A percentile compares a stretch with the other conserved stretches of the same genome.
phyloP scores from a whole-genome alignment of 2,888 invertebrate genomes.

The Danaus chrysippus region DNA sequence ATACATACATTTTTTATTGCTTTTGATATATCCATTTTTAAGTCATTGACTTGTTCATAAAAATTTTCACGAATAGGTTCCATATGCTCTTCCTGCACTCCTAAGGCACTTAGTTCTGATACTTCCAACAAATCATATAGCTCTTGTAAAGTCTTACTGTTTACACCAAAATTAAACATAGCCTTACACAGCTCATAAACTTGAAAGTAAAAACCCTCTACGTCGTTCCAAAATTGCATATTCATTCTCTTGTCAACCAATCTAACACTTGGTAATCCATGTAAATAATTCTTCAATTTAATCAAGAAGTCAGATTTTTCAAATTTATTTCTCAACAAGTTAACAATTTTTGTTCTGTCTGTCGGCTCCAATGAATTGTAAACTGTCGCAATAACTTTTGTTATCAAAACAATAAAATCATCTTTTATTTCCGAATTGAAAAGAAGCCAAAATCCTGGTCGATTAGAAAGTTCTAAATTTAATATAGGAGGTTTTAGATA shows the following conservation, averaged over 20 bases:
- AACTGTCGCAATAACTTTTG: conserved; percentile 61
- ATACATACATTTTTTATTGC: conserved; percentile 46
- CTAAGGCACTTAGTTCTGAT: conserved; percentile 53
- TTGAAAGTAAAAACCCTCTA: conserved; percentile 55
- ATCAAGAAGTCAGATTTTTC: conserved; percentile 52
- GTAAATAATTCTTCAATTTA: conserved; percentile 52
- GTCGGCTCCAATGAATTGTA: conserved; percentile 52
- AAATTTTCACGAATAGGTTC: conserved; percentile 70
- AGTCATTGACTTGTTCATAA: conserved; percentile 45
- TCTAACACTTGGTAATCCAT: conserved; percentile 51
- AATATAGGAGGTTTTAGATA: conserved; percentile 58
- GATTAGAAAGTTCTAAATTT: conserved; percentile 61
- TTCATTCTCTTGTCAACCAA: conserved; percentile 64
- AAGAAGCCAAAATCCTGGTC: conserved; percentile 68
- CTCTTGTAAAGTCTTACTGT: conserved; percentile 43
- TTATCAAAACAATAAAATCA: conserved; percentile 70
- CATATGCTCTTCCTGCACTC: conserved; percentile 55
- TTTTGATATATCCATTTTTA: conserved; percentile 42
- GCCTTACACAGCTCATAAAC: conserved; percentile 54
- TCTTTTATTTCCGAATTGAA: conserved; percentile 62
- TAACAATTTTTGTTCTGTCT: conserved; percentile 55
- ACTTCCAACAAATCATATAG: conserved; percentile 51
- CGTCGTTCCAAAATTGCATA: conserved; percentile 65
- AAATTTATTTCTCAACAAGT: conserved; percentile 41
- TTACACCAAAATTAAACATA: conserved; percentile 48